Base-by-base conservation (phyloP, 1,140 invertebrate species). In the Drosophila fuyamai region DNA sequence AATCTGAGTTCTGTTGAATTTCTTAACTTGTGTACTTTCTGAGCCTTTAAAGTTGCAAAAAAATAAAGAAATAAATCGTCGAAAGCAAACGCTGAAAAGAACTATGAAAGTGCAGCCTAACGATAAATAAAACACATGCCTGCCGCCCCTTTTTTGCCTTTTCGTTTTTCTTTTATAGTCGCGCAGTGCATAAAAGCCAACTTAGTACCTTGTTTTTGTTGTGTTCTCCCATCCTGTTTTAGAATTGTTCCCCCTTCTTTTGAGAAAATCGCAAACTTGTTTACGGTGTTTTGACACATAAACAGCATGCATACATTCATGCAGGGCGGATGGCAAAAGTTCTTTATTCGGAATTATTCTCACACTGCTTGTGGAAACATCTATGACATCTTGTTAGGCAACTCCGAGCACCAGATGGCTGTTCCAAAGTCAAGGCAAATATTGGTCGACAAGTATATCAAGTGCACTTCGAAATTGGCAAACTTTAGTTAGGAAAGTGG, bases 121-220 rank as follows among this genome's bases (percentile, higher is more conserved):
- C 63, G 75, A 71, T 86, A 79, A 79, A 71, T 71, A 76, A 81
- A 81, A 74, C 74, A 82, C 55, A 65, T 59, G 72, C 73, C 36
- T 58, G 41, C 36, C 63, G 48, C 41, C 27, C 13, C 36, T 32
- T 8, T 62, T 54, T 18, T 12, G 13, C 14, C 0, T 40, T 27
- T 13, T 9, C 14, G 38, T 38, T 71, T 46, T 55, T 2, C 8
- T 14, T 36, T 38, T 65, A 44, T 9, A 35, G 27, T 7, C 55
- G 10, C 55, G 14, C 60, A 60, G 36, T 62, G 55, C 55, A 43
- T 62, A 32, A 60, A 62, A 62, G 38, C 9, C 23, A 66, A 66
- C 44, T 50, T 66, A 67, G 63, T 67, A 32, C 18, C 51, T 44
- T 54, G 48, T 61, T 74, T 62, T 73, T 71, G 29, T 59, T 32